These are phyloP conservation scores for Amblyopsis hoosieri DNA, from an alignment of 2,797 vertebrate species.

Conservation along the genomic window DNA sequence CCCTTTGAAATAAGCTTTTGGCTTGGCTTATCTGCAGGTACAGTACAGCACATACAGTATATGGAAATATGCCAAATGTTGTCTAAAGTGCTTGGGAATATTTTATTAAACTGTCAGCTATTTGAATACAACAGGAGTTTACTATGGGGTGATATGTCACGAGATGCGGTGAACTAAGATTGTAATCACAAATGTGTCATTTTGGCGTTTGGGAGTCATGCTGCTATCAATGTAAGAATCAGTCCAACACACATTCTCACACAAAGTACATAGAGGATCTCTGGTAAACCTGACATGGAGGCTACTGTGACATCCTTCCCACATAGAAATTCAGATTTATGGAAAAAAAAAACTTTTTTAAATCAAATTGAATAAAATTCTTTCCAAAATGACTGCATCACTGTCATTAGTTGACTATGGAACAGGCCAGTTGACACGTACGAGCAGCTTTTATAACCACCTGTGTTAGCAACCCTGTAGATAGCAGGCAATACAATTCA, in stretches of 20 bases:
- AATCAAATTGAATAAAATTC: too few species aligned
- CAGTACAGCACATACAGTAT: not conserved
- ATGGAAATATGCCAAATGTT: not conserved
- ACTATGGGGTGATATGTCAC: not conserved
- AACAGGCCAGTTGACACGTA: not conserved
- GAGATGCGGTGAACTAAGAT: constrained; percentile 2
- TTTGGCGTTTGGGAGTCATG: constrained; percentile 19
- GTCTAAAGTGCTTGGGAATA: too few species aligned
- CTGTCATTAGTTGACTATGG: too few species aligned
- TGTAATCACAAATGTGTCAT: not conserved
- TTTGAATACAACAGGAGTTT: not conserved
- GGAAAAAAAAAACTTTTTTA: too few species aligned
- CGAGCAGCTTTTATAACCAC: constrained; percentile 31
- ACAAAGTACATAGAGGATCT: not conserved
- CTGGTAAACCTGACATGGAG: constrained; percentile 20
- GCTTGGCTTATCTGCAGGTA: not conserved
- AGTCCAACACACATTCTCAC: not conserved
- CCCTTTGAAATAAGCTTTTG: not conserved
- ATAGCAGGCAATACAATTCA: constrained; percentile 47
- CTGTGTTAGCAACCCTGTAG: constrained; percentile 44
- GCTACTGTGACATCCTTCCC: too few species aligned
- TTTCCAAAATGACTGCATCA: too few species aligned
- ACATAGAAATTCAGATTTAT: too few species aligned
- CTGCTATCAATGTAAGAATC: not conserved
- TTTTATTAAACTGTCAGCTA: not conserved